Conservation (phyloP, 1,140 invertebrate genomes). For the Marisa cornuarietis region DNA sequence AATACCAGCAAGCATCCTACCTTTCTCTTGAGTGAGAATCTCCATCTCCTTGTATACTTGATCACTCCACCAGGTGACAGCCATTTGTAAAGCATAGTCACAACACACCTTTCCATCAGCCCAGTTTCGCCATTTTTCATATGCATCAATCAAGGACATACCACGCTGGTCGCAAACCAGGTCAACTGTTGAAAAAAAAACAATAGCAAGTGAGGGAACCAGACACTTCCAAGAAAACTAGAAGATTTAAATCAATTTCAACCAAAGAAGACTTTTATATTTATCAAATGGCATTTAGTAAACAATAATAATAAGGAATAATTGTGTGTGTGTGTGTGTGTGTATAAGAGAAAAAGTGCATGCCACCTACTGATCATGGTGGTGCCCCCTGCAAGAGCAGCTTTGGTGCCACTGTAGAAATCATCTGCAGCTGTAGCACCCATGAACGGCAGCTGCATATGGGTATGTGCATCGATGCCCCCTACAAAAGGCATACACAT, state of each 20-base stretch:
- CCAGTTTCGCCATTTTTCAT: conserved; percentile 86
- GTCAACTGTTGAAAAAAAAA: conserved; percentile 75
- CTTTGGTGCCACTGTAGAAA: conserved; percentile 89
- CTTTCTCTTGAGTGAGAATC: conserved; percentile 68
- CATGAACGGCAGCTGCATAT: conserved; percentile 88
- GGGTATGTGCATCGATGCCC: conserved; percentile 90
- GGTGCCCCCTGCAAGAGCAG: conserved; percentile 89
- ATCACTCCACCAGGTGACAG: conserved; percentile 89
- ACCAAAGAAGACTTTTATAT: too few species aligned
- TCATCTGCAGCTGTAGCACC: conserved; percentile 84
- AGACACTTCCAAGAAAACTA: too few species aligned
- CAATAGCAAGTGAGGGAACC: too few species aligned
- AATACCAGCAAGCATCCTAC: conserved; percentile 35
- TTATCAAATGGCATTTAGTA: too few species aligned
- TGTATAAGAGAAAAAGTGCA: neutral
- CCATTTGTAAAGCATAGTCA: conserved; percentile 94
- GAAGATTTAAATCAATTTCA: too few species aligned
- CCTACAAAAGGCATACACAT: conserved; percentile 58
- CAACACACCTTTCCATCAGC: conserved; percentile 97
- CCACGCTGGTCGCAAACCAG: conserved; percentile 85
- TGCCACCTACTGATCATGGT: conserved; percentile 82
- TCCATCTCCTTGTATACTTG: conserved; percentile 72
- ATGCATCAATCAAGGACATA: conserved; percentile 89
- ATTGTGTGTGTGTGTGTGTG: neutral
- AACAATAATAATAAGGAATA: neutral